phyloP scores from a whole-genome alignment of 2,888 invertebrate genomes.

The Tiliacea citrago region DNA sequence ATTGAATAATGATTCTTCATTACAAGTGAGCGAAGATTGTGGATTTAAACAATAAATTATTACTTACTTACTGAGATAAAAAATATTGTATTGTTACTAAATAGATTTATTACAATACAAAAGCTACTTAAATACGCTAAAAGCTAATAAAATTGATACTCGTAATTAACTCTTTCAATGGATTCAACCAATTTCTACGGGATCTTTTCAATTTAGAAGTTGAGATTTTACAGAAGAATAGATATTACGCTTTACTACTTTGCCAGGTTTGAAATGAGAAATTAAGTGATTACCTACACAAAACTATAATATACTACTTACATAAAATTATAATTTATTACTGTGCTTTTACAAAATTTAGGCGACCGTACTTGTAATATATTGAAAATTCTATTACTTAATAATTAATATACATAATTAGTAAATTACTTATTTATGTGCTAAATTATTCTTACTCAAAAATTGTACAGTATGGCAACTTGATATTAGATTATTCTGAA shows the following conservation, averaged over 20 bases:
- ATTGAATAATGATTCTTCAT: slow-evolving; percentile 2
- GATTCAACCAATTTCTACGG: slow-evolving; percentile 41
- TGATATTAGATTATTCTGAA: slow-evolving; percentile 45
- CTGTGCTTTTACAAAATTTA: slow-evolving; percentile 1
- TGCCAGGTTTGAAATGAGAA: not conserved
- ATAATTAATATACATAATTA: not conserved
- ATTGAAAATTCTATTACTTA: not conserved
- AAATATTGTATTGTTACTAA: slow-evolving; percentile 52
- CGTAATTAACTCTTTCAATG: slow-evolving; percentile 46
- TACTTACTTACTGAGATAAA: slow-evolving; percentile 46
- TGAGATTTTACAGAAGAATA: slow-evolving; percentile 35
- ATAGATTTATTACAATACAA: slow-evolving; percentile 54
- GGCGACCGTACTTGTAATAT: not conserved
- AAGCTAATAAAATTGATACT: slow-evolving; percentile 53
- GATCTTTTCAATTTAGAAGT: slow-evolving; percentile 42
- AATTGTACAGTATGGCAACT: slow-evolving; percentile 52
- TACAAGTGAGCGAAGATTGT: slow-evolving; percentile 28
- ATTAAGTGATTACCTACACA: not conserved
- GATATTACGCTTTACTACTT: slow-evolving; percentile 1
- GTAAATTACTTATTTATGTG: not conserved
- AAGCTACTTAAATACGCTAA: slow-evolving; percentile 40
- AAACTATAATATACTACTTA: slow-evolving; percentile 1
- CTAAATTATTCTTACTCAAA: slow-evolving; percentile 4
- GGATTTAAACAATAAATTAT: slow-evolving; percentile 47
- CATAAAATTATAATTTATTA: slow-evolving; percentile 6